phyloP scores from a whole-genome alignment of 1,140 invertebrate genomes.

The Aphelenchoides avenae region DNA sequence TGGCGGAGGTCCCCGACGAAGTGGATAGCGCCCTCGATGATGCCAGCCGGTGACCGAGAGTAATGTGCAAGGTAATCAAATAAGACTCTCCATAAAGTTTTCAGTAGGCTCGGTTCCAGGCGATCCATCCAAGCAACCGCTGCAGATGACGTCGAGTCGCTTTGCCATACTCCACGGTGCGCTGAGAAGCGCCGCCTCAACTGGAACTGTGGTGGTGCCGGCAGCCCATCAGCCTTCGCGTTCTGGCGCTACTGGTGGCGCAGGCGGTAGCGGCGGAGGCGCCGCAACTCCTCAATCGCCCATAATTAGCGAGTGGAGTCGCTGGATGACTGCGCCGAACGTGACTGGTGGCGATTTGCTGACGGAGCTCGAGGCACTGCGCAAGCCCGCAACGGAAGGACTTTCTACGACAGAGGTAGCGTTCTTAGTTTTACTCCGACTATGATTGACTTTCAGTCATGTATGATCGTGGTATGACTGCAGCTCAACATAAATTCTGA shows the following conservation, averaged over 20 bases:
- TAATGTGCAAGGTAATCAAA: no score
- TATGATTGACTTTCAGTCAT: neutral
- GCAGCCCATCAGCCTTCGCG: no score
- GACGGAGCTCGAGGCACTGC: constrained; percentile 23
- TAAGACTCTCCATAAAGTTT: no score
- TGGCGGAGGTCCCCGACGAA: constrained; percentile 10
- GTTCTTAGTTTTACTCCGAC: neutral
- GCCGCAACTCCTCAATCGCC: constrained; percentile 19
- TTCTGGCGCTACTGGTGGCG: neutral
- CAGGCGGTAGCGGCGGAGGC: constrained; percentile 1
- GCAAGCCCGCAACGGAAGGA: constrained; percentile 30
- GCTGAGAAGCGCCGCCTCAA: no score
- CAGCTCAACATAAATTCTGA: neutral
- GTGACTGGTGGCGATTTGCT: constrained; percentile 28
- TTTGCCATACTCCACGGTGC: neutral
- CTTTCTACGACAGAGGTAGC: constrained; percentile 37
- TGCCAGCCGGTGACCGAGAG: no score
- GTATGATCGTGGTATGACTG: neutral
- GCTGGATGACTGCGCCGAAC: constrained; percentile 41
- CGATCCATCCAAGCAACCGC: no score
- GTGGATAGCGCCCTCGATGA: neutral
- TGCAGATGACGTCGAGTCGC: neutral
- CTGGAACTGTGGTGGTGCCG: no score
- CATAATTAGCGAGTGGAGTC: constrained; percentile 24
- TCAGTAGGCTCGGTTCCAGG: no score